Conservation (phyloP, 1,140 invertebrate species). For the Ceratina calcarata region DNA sequence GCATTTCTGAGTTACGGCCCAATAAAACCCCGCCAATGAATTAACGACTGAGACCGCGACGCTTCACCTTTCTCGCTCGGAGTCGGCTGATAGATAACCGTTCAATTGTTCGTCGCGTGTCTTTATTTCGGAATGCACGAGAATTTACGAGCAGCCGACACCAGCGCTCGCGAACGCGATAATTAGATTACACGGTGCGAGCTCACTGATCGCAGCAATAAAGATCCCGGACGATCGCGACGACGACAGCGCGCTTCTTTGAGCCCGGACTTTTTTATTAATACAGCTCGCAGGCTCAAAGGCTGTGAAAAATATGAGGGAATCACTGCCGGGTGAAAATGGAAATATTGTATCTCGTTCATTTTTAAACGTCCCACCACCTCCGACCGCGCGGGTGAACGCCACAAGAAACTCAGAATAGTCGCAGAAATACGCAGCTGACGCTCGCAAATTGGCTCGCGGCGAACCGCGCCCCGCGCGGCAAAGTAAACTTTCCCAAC, state of each 20-base stretch:
- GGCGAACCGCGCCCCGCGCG: constrained; percentile 37
- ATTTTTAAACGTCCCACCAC: constrained; percentile 37
- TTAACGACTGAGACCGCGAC: constrained; percentile 27
- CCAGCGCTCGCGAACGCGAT: constrained; percentile 54
- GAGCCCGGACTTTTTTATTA: background rate
- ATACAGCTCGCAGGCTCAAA: too few species aligned
- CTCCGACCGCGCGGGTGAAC: constrained; percentile 26
- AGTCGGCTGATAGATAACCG: constrained; percentile 12
- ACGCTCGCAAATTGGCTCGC: constrained; percentile 64
- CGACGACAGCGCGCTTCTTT: background rate
- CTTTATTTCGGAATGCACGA: constrained; percentile 30
- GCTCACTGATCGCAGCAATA: constrained; percentile 20
- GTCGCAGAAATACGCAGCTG: constrained; percentile 62
- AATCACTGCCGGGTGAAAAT: background rate
- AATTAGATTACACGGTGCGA: constrained; percentile 69
- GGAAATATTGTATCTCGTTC: constrained; percentile 31
- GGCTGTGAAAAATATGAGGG: background rate
- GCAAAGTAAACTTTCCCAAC: constrained; percentile 55
- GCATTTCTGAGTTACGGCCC: background rate
- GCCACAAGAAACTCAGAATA: constrained; percentile 58
- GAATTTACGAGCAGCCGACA: constrained; percentile 71
- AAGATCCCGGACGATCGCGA: background rate
- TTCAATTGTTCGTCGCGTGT: constrained; percentile 14
- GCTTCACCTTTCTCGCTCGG: constrained; percentile 10
- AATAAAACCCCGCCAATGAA: constrained; percentile 30